Conservation (phyloP, 2,797 vertebrate genomes). For the Lagocephalus sceleratus region DNA sequence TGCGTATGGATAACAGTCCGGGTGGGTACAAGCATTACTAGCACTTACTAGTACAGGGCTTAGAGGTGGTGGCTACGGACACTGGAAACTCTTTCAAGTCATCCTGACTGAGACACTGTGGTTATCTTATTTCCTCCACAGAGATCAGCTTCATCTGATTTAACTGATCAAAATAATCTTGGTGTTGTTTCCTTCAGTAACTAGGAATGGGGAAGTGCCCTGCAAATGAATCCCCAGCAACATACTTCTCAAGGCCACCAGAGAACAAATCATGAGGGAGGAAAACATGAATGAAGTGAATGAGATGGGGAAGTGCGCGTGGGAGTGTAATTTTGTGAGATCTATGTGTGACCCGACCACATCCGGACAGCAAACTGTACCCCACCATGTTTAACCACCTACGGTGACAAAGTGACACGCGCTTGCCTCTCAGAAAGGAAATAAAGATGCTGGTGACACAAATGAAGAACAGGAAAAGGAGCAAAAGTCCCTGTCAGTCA, state of each 20-base stretch:
- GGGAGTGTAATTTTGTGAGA: constrained; percentile 2
- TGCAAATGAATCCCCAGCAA: constrained; percentile 16
- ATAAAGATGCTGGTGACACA: constrained; percentile 50
- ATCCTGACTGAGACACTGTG: not conserved
- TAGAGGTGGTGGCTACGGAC: constrained; percentile 18
- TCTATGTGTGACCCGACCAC: constrained; percentile 12
- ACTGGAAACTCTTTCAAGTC: constrained; percentile 26
- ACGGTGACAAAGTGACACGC: constrained; percentile 34
- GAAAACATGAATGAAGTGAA: constrained; percentile 21
- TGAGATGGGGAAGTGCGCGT: not conserved
- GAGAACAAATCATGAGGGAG: constrained; percentile 5
- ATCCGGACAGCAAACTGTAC: constrained; percentile 18
- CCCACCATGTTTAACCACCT: constrained; percentile 7
- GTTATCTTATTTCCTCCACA: constrained; percentile 2
- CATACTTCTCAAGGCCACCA: constrained; percentile 3
- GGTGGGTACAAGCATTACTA: not conserved
- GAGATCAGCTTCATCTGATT: constrained; percentile 6
- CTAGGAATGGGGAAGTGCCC: constrained; percentile 7
- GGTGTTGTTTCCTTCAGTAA: constrained; percentile 1
- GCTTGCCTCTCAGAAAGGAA: constrained; percentile 49
- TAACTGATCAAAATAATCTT: constrained; percentile 2
- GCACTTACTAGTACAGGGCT: constrained; percentile 20
- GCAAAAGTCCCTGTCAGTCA: constrained; percentile 47
- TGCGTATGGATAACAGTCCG: constrained; percentile 10
- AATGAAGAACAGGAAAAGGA: constrained; percentile 37